Conservation (phyloP, 2,888 invertebrate genomes). For the Ligdia adustata region DNA sequence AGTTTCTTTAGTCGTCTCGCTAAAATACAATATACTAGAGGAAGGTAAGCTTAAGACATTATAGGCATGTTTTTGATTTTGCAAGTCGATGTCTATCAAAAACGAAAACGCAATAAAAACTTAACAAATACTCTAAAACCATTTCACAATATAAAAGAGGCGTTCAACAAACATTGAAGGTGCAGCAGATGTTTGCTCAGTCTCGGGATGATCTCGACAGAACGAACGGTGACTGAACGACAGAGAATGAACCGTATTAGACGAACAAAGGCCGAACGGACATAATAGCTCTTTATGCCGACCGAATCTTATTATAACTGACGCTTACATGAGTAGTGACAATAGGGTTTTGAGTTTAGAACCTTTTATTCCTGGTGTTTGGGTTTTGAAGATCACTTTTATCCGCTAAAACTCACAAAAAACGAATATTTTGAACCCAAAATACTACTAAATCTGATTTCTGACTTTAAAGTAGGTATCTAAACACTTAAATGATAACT, state of each 20-base stretch:
- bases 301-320: slow-evolving; percentile 71
- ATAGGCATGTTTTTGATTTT: no score
- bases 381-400: slow-evolving; percentile 10
- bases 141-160: slow-evolving; percentile 10
- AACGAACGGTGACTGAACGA: slow-evolving; percentile 54
- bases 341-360: slow-evolving; percentile 30
- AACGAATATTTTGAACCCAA: no score
- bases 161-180: slow-evolving; percentile 38
- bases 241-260: slow-evolving; percentile 60
- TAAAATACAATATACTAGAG: no score
- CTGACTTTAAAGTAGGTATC: no score
- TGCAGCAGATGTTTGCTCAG: slow-evolving; percentile 72
- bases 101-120: not conserved
- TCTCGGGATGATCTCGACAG: slow-evolving; percentile 39
- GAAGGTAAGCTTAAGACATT: no score
- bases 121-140: slow-evolving; percentile 6
- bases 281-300: slow-evolving; percentile 62
- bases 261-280: slow-evolving; percentile 55
- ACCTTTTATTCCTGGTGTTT: slow-evolving; percentile 19
- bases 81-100: not conserved
- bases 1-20: no score
- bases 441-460: no score
- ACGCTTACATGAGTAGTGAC: slow-evolving; percentile 49
- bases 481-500: no score
- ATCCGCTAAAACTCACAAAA: slow-evolving; percentile 2